A percentile compares a stretch with the other conserved stretches of the same genome.
These are phyloP conservation scores for Lasiurus borealis DNA, from an alignment of 2,113 vertebrate genomes.

Conservation along the genomic window DNA sequence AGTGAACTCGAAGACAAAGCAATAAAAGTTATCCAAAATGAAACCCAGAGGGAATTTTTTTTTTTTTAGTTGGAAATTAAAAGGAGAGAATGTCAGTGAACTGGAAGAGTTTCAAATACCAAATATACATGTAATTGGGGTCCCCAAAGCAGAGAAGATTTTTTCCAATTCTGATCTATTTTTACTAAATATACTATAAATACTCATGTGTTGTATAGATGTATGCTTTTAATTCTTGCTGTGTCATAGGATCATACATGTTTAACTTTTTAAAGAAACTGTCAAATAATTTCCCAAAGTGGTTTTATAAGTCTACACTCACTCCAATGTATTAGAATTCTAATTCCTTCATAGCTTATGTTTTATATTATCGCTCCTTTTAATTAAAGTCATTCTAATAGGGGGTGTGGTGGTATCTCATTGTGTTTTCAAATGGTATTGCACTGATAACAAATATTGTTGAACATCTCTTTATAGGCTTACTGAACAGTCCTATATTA, in stretches of 20 bases:
- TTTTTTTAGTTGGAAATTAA: constrained; percentile 38
- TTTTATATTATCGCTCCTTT: background rate
- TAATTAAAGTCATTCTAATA: background rate
- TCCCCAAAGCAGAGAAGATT: background rate
- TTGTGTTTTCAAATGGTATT: background rate
- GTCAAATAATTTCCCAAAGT: background rate
- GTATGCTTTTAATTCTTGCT: background rate
- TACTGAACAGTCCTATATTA: background rate
- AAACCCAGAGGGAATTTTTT: constrained; percentile 8
- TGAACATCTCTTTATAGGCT: background rate
- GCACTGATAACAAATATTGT: background rate
- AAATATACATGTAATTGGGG: constrained; percentile 33
- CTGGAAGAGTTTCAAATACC: background rate
- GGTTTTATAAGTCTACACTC: background rate
- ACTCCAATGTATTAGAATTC: background rate
- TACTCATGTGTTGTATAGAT: constrained; percentile 18
- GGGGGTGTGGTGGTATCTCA: background rate
- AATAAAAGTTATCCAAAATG: constrained; percentile 21
- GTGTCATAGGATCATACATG: background rate
- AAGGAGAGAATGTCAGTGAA: background rate
- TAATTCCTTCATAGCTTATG: background rate
- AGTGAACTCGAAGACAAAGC: constrained; percentile 13
- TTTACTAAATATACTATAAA: constrained; percentile 36
- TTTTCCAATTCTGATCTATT: background rate
- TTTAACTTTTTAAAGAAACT: background rate